Percentiles rank a stretch among this genome's conserved stretches.
These are phyloP conservation scores for Ascidia mentula DNA, from an alignment of 23 tunicate genomes.

Conservation along the genomic window DNA sequence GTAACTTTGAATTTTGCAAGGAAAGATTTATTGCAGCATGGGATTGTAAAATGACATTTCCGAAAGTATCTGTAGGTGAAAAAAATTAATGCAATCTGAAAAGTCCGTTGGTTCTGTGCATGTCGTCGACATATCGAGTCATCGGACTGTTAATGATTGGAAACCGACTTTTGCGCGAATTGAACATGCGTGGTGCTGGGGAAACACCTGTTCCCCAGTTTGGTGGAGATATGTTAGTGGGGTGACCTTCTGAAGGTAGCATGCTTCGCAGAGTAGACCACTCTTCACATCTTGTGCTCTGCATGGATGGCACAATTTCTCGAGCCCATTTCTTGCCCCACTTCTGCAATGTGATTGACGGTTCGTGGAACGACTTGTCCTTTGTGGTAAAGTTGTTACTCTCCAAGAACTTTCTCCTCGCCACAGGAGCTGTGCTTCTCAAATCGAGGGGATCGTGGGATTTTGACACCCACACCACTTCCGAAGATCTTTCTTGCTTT, in stretches of 20 bases:
- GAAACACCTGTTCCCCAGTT: conserved; percentile 80
- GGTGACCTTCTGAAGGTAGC: conserved; percentile 76
- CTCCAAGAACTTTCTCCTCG: conserved; percentile 33
- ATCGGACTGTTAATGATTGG: conserved; percentile 70
- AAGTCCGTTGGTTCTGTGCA: conserved; percentile 37
- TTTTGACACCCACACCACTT: conserved; percentile 83
- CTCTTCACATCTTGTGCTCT: conserved; percentile 81
- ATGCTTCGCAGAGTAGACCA: conserved; percentile 79
- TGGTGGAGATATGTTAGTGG: conserved; percentile 31
- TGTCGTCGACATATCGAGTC: conserved; percentile 61
- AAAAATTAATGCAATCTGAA: conserved; percentile 26
- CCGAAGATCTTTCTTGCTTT: conserved; percentile 3
- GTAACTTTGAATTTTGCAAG: not conserved
- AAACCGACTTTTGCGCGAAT: conserved; percentile 21
- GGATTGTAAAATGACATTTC: too few relatives aligned
- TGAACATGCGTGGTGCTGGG: conserved; percentile 44
- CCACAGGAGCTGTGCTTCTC: conserved; percentile 68
- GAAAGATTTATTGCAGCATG: not conserved
- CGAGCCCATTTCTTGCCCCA: conserved; percentile 58
- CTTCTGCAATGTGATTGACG: conserved; percentile 30
- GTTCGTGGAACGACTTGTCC: conserved; percentile 32
- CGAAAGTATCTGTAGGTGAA: too few relatives aligned
- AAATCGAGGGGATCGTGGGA: conserved; percentile 54
- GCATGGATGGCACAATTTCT: conserved; percentile 22
- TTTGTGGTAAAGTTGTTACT: not conserved